Evolutionary conservation across 2,888 invertebrate species (phyloP), one percentile per base, ranked within the genome.

Genomic region (Dendrolimus houi): DNA sequence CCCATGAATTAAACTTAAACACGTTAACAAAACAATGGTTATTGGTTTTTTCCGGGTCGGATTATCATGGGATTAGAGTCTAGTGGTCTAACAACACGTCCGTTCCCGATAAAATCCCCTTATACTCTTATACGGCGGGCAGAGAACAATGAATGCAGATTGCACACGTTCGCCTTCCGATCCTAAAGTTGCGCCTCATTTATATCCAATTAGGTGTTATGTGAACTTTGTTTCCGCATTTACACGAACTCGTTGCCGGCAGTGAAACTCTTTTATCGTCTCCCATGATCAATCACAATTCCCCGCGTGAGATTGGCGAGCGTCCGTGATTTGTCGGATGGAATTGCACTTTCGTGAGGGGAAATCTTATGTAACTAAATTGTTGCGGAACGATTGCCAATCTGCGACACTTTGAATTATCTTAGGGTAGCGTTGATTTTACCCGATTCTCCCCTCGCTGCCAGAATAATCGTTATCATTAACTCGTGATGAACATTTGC

Each of bases 41-140:
- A 83, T 83, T 81, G 80, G 77, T 75, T 82, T 83, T 86, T 87
- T 86, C 85, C 84, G 83, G 81, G 81, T 82, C 61, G 83, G 87
- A 85, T 88, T 86, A 87, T 70, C 72, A 76, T 73, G 72, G 79
- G 83, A 84, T 87, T 85, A 86, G 72, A 71, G 65, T 55, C 63
- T 67, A 74, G 74, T 70, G 67, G 70, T 68, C 64, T 66, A 64
- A 64, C 62, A 72, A 80, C 85, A 82, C 82, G 85, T 80, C 83
- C 79, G 70, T 56, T 52, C 59, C 71, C 74, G 80, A 79, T 85
- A 84, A 81, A 72, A 67, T 68, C 70, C 67, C 69, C 67, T 67
- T 65, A 65, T 65, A 29, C 29, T 29, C 29, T 3, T 29, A 65
- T 64, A 59, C 65, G 68, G 68, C 65, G 66, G 69, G 60, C 61